phyloP scores from a whole-genome alignment of 2,797 vertebrate genomes.

The Gobio occitaniae region DNA sequence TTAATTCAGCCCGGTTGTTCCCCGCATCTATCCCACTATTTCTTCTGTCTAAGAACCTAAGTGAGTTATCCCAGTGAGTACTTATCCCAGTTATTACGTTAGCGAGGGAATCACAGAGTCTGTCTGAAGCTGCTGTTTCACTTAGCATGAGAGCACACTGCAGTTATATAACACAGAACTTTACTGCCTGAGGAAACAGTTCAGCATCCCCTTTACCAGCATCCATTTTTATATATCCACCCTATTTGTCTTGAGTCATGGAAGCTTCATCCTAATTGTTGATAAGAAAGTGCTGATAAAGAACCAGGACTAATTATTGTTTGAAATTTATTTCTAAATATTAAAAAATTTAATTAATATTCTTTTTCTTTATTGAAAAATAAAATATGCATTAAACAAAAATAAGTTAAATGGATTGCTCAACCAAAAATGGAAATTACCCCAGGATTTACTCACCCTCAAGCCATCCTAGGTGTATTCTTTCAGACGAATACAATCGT shows the following conservation, averaged over 20 bases:
- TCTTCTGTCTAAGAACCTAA: constrained; percentile 46
- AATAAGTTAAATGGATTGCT: neutral
- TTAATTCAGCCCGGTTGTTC: constrained; percentile 61
- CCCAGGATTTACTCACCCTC: too few relatives aligned
- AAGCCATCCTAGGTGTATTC: too few relatives aligned
- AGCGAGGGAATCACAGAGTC: constrained; percentile 37
- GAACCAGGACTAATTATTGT: neutral
- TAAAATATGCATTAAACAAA: too few relatives aligned
- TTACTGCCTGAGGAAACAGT: neutral
- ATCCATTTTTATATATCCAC: neutral
- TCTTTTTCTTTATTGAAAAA: neutral
- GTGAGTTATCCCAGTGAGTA: constrained; percentile 55
- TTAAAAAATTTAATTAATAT: neutral
- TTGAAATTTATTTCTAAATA: neutral
- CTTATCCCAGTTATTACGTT: constrained; percentile 70
- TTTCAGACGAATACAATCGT: too few relatives aligned
- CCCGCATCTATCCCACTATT: constrained; percentile 6
- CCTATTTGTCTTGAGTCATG: neutral
- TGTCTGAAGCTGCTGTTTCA: constrained; percentile 31
- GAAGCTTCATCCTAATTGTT: neutral
- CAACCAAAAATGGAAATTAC: too few relatives aligned
- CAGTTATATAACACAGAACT: constrained; percentile 11
- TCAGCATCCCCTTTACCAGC: neutral
- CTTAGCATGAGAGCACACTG: constrained; percentile 11
- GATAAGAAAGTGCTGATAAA: neutral